These are phyloP conservation scores for Fissipunctia ypsillon DNA, from an alignment of 2,888 invertebrate species.

Conservation along the genomic window DNA sequence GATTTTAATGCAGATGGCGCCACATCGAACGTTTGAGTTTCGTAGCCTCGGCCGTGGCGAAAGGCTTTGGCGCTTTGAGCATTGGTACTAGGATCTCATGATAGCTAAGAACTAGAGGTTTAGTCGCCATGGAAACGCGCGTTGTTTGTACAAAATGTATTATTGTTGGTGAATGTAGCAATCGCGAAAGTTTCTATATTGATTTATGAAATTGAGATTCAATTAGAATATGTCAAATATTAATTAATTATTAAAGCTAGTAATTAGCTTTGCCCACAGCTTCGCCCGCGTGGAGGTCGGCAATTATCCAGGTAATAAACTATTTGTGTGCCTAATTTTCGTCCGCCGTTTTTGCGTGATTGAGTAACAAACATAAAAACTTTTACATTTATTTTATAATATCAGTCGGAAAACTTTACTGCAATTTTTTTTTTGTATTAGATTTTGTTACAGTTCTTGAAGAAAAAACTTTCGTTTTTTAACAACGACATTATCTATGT, in stretches of 20 bases:
- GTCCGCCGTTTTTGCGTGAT: no score
- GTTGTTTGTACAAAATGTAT: not conserved
- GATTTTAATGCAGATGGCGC: conserved; percentile 2
- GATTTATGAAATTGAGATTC: not conserved
- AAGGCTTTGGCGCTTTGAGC: not conserved
- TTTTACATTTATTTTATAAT: no score
- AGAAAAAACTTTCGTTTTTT: no score
- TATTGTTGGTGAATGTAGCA: not conserved
- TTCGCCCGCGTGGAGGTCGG: no score
- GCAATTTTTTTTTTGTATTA: not conserved
- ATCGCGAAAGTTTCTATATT: not conserved
- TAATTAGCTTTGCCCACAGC: no score
- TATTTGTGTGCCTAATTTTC: no score
- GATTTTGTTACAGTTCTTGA: not conserved
- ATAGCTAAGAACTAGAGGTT: not conserved
- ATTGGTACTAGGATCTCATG: not conserved
- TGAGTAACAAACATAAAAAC: no score
- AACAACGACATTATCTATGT: no score
- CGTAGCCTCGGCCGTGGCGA: not conserved
- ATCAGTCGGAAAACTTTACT: not conserved
- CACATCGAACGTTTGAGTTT: not conserved
- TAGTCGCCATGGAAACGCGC: not conserved
- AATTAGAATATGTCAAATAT: not conserved
- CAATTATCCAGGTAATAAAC: no score
- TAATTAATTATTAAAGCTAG: no score